Percentiles rank a stretch among this genome's conserved stretches.
These are phyloP conservation scores for Apantesis nais DNA, from an alignment of 2,888 invertebrate genomes.

Conservation along the genomic window DNA sequence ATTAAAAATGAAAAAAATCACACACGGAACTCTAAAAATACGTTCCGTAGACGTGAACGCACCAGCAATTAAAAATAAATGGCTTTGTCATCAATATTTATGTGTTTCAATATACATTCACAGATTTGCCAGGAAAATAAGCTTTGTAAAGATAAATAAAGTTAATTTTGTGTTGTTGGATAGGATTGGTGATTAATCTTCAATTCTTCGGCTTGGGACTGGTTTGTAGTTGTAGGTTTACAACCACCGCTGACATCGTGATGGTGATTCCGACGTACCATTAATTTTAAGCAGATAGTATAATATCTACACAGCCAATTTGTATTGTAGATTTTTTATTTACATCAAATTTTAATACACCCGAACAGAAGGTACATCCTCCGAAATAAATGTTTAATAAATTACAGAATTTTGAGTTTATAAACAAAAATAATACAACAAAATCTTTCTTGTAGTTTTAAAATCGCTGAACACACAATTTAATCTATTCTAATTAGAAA, in stretches of 20 bases:
- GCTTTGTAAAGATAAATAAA: neutral
- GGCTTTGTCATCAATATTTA: constrained; percentile 53
- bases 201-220: neutral
- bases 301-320: neutral
- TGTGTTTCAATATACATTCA: constrained; percentile 50
- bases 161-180: constrained; percentile 1
- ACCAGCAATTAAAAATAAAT: constrained; percentile 63
- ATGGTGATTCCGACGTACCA: neutral
- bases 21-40: neutral
- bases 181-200: constrained; percentile 2
- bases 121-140: constrained; percentile 28
- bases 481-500: too few relatives aligned
- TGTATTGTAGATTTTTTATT: neutral
- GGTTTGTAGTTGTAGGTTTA: neutral
- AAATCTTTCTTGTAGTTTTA: too few relatives aligned
- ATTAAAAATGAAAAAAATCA: neutral
- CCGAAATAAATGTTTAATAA: too few relatives aligned
- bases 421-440: neutral
- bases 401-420: neutral
- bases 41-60: constrained; percentile 35
- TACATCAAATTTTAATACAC: too few relatives aligned
- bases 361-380: too few relatives aligned
- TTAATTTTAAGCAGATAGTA: neutral
- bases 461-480: too few relatives aligned
- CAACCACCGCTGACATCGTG: neutral